Percentiles rank a stretch among this genome's conserved stretches.
Conservation (phyloP, 2,888 invertebrate species). For the Biston stratarius region DNA sequence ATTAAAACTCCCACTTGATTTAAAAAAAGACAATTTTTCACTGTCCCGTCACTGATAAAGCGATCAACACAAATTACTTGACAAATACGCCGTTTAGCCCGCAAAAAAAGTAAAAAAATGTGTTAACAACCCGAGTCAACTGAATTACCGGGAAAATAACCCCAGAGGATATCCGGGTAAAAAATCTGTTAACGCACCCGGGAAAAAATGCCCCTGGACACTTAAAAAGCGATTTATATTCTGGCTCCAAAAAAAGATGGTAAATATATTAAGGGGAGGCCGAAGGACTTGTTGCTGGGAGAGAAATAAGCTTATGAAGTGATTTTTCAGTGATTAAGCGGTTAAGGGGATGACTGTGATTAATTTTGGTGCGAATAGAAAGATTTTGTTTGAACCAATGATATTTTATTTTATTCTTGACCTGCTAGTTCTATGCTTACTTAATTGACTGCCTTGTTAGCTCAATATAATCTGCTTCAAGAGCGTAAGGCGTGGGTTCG, state of each 20-base stretch:
- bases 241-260: slow-evolving; percentile 48
- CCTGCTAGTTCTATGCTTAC: too few relatives aligned
- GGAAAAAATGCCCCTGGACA: slow-evolving; percentile 65
- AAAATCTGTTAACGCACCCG: slow-evolving; percentile 72
- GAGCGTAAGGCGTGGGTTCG: too few relatives aligned
- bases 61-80: slow-evolving; percentile 45
- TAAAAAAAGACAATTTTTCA: slow-evolving; percentile 13
- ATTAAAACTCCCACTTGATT: background rate
- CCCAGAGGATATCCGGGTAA: slow-evolving; percentile 62
- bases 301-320: slow-evolving; percentile 40
- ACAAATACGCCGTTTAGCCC: slow-evolving; percentile 52
- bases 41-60: slow-evolving; percentile 17
- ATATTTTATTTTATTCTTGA: too few relatives aligned
- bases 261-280: slow-evolving; percentile 34
- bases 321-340: slow-evolving; percentile 37
- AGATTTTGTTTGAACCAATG: background rate
- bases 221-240: slow-evolving; percentile 73
- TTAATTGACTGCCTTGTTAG: too few relatives aligned
- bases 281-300: slow-evolving; percentile 39
- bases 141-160: slow-evolving; percentile 53
- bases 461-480: too few relatives aligned
- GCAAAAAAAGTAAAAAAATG: slow-evolving; percentile 52
- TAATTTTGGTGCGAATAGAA: slow-evolving; percentile 8
- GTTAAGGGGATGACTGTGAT: slow-evolving; percentile 25
- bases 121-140: slow-evolving; percentile 50